Conservation (phyloP, 2,113 vertebrate genomes). For the Menura novaehollandiae region DNA sequence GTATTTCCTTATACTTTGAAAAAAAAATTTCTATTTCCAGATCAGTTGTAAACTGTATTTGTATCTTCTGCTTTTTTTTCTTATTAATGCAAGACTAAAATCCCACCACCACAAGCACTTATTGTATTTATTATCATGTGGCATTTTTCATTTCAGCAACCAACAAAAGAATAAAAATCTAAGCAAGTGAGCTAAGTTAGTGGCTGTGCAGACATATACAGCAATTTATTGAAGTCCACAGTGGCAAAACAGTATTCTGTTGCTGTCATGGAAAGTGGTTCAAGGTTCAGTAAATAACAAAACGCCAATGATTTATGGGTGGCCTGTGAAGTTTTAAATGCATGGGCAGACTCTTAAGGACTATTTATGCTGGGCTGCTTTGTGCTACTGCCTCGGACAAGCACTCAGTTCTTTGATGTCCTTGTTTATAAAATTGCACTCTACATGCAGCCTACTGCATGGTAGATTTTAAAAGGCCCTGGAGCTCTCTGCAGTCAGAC, state of each 20-base stretch:
- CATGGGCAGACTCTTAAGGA: not conserved
- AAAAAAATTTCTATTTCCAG: not conserved
- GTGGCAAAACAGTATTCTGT: not conserved
- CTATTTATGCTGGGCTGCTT: not conserved
- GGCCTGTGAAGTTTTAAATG: not conserved
- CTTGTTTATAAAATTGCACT: not conserved
- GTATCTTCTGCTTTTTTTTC: not conserved
- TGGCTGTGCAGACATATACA: not conserved
- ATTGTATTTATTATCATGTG: not conserved
- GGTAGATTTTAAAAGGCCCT: not conserved
- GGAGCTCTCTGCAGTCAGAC: not conserved
- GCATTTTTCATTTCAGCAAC: not conserved
- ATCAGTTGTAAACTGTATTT: not conserved
- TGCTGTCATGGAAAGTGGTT: not conserved
- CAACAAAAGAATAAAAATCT: not conserved
- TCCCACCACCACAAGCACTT: not conserved
- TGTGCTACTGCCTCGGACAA: not conserved
- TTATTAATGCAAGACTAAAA: not conserved
- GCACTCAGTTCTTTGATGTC: not conserved
- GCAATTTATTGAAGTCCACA: not conserved
- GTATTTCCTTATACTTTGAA: not conserved
- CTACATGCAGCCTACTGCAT: not conserved
- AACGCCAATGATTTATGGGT: not conserved
- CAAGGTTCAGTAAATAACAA: slow-evolving; percentile 11
- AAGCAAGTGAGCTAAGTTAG: not conserved